Evolutionary conservation across 1,140 invertebrate species (phyloP).

Genomic region (Philotrypesis tridentata): DNA sequence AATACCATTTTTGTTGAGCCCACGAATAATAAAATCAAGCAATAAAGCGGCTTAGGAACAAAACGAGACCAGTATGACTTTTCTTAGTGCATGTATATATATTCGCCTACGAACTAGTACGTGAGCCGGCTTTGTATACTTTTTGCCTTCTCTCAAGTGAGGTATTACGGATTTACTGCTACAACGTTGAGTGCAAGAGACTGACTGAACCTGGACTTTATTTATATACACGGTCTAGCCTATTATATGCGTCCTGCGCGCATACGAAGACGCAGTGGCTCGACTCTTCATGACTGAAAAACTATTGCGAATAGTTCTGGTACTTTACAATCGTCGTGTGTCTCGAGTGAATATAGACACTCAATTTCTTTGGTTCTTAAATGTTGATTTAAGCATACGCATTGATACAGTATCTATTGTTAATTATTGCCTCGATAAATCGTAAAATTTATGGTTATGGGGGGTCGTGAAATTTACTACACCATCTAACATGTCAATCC

Average conservation of each 20-base stretch:
- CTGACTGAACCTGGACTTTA: neutral
- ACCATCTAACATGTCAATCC: too few relatives aligned
- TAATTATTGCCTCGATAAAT: too few relatives aligned
- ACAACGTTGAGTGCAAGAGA: neutral
- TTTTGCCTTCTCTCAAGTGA: neutral
- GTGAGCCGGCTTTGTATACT: conserved; percentile 9
- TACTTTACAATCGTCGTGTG: neutral
- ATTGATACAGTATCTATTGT: too few relatives aligned
- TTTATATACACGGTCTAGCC: neutral
- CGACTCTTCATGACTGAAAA: neutral
- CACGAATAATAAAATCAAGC: too few relatives aligned
- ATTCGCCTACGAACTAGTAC: too few relatives aligned
- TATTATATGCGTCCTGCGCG: neutral
- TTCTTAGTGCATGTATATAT: neutral
- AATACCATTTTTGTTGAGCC: too few relatives aligned
- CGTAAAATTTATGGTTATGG: too few relatives aligned
- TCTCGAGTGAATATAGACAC: too few relatives aligned
- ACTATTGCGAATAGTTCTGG: neutral
- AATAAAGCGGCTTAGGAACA: too few relatives aligned
- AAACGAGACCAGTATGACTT: neutral
- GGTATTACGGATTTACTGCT: conserved; percentile 21
- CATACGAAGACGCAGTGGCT: neutral
- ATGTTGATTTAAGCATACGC: too few relatives aligned
- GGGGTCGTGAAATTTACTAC: too few relatives aligned
- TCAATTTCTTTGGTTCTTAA: too few relatives aligned